These are phyloP conservation scores for Antidorcas marsupialis DNA, from an alignment of 2,113 vertebrate genomes.

Conservation along the genomic window DNA sequence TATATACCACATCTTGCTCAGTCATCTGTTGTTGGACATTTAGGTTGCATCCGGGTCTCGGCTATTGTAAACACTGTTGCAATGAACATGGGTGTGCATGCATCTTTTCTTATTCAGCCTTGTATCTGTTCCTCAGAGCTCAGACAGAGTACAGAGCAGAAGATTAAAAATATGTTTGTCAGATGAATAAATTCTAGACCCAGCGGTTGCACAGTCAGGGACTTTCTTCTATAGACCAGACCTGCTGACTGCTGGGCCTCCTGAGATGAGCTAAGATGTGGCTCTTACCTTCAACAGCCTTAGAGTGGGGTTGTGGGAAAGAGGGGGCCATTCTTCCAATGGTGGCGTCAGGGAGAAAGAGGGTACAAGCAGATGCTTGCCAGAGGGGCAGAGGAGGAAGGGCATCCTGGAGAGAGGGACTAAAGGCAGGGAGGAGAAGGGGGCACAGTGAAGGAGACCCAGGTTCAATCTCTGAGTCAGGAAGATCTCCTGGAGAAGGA, in stretches of 20 bases:
- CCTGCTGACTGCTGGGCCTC: neutral
- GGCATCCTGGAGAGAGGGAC: neutral
- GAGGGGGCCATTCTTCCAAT: neutral
- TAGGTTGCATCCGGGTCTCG: neutral
- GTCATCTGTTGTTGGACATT: neutral
- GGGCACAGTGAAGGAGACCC: neutral
- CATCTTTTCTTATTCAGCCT: neutral
- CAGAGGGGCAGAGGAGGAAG: neutral
- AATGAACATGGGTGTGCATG: neutral
- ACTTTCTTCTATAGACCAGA: neutral
- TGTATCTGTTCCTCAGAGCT: neutral
- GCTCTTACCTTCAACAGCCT: neutral
- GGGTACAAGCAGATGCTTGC: neutral
- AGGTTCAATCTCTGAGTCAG: neutral
- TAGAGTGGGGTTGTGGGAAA: neutral
- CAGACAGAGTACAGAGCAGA: neutral
- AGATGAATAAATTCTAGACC: neutral
- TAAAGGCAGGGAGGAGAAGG: neutral
- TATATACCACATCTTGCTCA: neutral
- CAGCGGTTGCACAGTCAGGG: neutral
- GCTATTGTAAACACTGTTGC: neutral
- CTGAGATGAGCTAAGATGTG: neutral
- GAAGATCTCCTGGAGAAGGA: neutral
- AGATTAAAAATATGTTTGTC: neutral
- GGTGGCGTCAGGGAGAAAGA: neutral